Evolutionary conservation across 1,140 invertebrate genomes (phyloP).

Genomic region (Leptinotarsa lineolata): DNA sequence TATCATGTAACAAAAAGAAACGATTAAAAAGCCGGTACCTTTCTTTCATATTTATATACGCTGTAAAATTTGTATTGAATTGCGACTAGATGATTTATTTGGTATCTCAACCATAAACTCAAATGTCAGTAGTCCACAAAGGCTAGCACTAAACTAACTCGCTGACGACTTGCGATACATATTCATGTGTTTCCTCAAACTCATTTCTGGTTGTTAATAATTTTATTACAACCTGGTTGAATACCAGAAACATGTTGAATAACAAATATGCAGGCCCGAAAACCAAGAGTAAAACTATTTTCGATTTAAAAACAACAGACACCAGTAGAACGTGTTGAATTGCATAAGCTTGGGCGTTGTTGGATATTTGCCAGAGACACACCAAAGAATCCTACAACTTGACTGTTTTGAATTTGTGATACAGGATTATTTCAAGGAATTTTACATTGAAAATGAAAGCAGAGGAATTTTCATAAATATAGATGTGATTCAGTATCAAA

Average conservation of each 20-base stretch:
- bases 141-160: not conserved
- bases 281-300: not conserved
- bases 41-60: too few species aligned
- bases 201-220: not conserved
- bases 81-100: not conserved
- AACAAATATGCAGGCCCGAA: not conserved
- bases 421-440: not conserved
- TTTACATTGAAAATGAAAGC: too few species aligned
- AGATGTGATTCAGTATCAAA: too few species aligned
- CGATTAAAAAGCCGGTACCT: too few species aligned
- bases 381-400: not conserved
- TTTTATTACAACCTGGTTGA: slow-evolving; percentile 8
- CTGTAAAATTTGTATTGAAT: not conserved
- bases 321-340: not conserved
- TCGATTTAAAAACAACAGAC: slow-evolving; percentile 8
- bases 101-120: not conserved
- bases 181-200: not conserved
- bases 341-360: not conserved
- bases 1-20: too few species aligned
- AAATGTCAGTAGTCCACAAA: not conserved
- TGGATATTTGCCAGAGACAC: not conserved
- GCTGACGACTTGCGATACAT: not conserved
- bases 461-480: too few species aligned
- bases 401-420: not conserved
- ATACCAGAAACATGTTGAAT: not conserved